phyloP scores from a whole-genome alignment of 2,888 invertebrate genomes.

The Sericinus montela region DNA sequence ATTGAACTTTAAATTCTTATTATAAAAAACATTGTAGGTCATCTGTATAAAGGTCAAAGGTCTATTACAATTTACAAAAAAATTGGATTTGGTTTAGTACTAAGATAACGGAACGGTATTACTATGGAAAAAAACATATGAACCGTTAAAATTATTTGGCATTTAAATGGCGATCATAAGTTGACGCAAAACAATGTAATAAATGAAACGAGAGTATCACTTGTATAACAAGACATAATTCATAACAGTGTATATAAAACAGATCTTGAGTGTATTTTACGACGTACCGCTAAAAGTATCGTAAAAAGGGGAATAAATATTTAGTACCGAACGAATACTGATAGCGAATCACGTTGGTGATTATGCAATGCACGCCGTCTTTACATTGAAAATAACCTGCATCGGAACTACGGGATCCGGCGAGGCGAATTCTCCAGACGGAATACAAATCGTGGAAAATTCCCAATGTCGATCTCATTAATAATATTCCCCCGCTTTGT shows the following conservation, averaged over 20 bases:
- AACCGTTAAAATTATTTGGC: no score
- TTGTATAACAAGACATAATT: conserved; percentile 25
- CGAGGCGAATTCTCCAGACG: conserved; percentile 65
- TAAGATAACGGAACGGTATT: no score
- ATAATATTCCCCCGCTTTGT: conserved; percentile 44
- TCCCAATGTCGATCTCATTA: conserved; percentile 56
- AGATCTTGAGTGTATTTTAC: conserved; percentile 38
- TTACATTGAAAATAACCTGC: conserved; percentile 75
- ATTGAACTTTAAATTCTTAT: no score
- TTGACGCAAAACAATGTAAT: no score
- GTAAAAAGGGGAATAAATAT: conserved; percentile 69
- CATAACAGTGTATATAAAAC: conserved; percentile 32
- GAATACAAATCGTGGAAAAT: conserved; percentile 75
- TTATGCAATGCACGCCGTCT: conserved; percentile 73
- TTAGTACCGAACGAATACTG: conserved; percentile 66
- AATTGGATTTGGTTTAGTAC: no score
- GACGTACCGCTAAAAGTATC: conserved; percentile 44
- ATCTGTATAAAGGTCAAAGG: no score
- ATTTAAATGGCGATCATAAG: no score
- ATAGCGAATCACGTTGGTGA: conserved; percentile 71
- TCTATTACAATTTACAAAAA: no score
- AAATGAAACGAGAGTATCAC: conserved; percentile 24
- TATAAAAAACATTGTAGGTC: no score
- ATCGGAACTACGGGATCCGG: conserved; percentile 64
- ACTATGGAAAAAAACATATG: no score